These are phyloP conservation scores for Trimorus sp. DNA, from an alignment of 2,888 invertebrate genomes.

Conservation along the genomic window DNA sequence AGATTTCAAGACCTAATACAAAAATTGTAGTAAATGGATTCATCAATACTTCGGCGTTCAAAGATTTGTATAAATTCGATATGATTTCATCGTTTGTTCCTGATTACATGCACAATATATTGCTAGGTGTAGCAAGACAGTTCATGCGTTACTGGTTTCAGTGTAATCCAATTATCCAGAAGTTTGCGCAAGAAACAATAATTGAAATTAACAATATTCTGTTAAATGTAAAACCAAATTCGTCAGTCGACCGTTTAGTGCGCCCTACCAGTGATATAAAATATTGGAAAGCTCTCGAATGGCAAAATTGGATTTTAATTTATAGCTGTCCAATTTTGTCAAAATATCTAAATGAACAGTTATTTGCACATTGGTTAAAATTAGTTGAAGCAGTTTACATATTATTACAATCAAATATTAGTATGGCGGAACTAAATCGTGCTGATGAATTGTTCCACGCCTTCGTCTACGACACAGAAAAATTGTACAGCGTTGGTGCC, in stretches of 20 bases:
- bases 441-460: conserved; percentile 29
- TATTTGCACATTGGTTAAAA: conserved; percentile 13
- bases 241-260: conserved; percentile 40
- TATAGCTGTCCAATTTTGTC: no score
- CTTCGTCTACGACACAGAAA: conserved; percentile 26
- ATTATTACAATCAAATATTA: conserved; percentile 25
- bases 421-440: conserved; percentile 21
- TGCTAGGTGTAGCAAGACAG: no score
- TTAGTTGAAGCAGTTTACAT: conserved; percentile 26
- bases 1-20: background rate
- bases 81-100: conserved; percentile 45
- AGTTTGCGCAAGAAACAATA: no score
- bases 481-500: conserved; percentile 14
- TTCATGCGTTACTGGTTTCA: no score
- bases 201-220: background rate
- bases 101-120: conserved; percentile 52
- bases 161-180: background rate
- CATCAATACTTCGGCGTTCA: conserved; percentile 21
- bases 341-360: conserved; percentile 2
- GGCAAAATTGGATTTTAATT: conserved; percentile 50
- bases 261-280: conserved; percentile 35
- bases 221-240: conserved; percentile 9
- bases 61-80: conserved; percentile 43
- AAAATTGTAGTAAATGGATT: conserved; percentile 19
- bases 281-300: conserved; percentile 45